Base-by-base conservation (phyloP, 2,113 vertebrate species). In the Hiodon tergisus region DNA sequence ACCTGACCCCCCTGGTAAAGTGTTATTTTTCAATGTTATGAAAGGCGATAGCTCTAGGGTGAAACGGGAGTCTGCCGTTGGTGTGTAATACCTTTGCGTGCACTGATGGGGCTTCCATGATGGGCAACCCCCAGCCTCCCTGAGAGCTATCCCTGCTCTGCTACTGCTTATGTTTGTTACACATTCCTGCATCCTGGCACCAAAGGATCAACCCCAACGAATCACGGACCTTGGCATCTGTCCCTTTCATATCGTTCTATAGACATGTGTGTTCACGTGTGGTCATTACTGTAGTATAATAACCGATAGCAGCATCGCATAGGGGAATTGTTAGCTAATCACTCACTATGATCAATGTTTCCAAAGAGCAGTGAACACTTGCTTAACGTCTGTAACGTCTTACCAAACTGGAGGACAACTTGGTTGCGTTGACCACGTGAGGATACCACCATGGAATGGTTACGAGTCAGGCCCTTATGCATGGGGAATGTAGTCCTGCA, bases 1-100 rank as follows among this genome's bases (percentile, higher is more conserved):
- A 93, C 94, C 87, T 83, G 78, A 90, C 89, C 84, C 87, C 81
- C 82, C 84, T 85, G 87, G 88, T 77, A 89, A 93, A 91, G 87
- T 88, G 87, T 88, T 92, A 73, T 85, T 83, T 92, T 90, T 87
- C 87, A 87, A 86, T 87, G 91, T 92, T 92, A 89, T 66, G 83
- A 92, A 93, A 90, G 67, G 80, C 87, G 89, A 94, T 90, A 88
- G 89, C 88, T 90, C 88, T 84, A 9, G 84, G 85, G 86, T 85
- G 85, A 91, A 91, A 92, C 85, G 83, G 50, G 16, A 85, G 83
- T 86, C 81, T 85, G 66, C 82, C 87, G 86, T 79, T 87, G 89
- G 82, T 78, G 80, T 85, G 86, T 90, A 91, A 92, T 82, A 89
- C 85, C 86, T 78, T 84, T 88, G 89, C 69, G 67, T 78, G 85